phyloP scores from a whole-genome alignment of 2,113 vertebrate species.

The Mixornis gularis region DNA sequence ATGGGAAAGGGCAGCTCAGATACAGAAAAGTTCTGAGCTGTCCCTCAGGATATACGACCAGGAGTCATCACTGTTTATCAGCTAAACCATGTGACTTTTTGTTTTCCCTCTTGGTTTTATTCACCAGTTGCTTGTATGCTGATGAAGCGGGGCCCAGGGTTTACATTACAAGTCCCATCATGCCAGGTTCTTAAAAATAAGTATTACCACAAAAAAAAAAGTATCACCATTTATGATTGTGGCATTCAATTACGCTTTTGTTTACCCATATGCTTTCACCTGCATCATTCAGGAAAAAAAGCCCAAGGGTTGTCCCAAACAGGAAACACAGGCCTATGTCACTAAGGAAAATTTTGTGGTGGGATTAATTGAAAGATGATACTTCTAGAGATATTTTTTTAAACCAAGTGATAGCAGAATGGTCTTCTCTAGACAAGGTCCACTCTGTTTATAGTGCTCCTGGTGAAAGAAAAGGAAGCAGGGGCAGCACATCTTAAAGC shows the following conservation, averaged over 20 bases:
- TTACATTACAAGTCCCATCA: not conserved
- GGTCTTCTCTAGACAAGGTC: not conserved
- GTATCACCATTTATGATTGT: not conserved
- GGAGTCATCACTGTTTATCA: not conserved
- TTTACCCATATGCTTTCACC: not conserved
- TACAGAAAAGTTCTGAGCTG: not conserved
- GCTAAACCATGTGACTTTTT: not conserved
- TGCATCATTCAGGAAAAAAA: not conserved
- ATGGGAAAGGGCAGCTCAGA: not conserved
- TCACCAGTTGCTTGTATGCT: accelerated
- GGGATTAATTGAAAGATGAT: not conserved
- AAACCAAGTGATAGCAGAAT: not conserved
- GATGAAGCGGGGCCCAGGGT: not conserved
- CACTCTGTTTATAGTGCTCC: not conserved
- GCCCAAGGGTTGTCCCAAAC: not conserved
- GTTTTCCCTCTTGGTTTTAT: not conserved
- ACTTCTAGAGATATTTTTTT: not conserved
- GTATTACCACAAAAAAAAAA: not conserved
- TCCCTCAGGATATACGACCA: not conserved
- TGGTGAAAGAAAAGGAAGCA: not conserved
- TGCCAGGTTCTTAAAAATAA: not conserved
- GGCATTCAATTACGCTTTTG: not conserved
- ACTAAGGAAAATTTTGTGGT: not conserved
- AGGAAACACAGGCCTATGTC: not conserved
- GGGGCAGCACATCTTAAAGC: not conserved